Percentiles rank a stretch among this genome's conserved stretches.
These are phyloP conservation scores for Matsumyia berberina DNA, from an alignment of 2,888 invertebrate genomes.

Conservation along the genomic window DNA sequence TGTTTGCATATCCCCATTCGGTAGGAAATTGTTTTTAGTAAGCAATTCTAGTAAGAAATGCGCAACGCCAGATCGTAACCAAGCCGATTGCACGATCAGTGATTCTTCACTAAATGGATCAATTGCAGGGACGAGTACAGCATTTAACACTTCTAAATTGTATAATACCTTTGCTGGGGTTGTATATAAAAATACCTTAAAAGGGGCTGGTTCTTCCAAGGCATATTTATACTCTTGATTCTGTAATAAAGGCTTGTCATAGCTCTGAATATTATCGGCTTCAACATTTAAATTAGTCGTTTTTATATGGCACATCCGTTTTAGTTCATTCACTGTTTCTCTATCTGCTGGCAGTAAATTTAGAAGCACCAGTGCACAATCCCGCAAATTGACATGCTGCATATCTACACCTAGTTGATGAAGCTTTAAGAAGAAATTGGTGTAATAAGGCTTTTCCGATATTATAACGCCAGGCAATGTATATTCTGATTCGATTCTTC, in stretches of 20 bases:
- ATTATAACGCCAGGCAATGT: slow-evolving; percentile 96
- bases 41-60: slow-evolving; percentile 91
- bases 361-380: slow-evolving; percentile 86
- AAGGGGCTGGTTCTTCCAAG: slow-evolving; percentile 50
- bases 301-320: slow-evolving; percentile 81
- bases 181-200: slow-evolving; percentile 44
- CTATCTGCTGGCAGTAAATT: slow-evolving; percentile 84
- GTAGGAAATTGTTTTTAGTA: slow-evolving; percentile 93
- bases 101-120: slow-evolving; percentile 90
- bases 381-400: slow-evolving; percentile 91
- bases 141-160: slow-evolving; percentile 92
- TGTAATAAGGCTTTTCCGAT: slow-evolving; percentile 91
- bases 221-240: slow-evolving; percentile 36
- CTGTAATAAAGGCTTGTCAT: slow-evolving; percentile 30
- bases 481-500: slow-evolving; percentile 93
- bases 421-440: slow-evolving; percentile 93
- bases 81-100: slow-evolving; percentile 86
- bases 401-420: slow-evolving; percentile 94
- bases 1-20: slow-evolving; percentile 90
- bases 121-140: slow-evolving; percentile 95
- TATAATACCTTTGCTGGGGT: slow-evolving; percentile 91
- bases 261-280: slow-evolving; percentile 35
- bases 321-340: slow-evolving; percentile 84
- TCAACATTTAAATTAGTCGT: slow-evolving; percentile 29
- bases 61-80: slow-evolving; percentile 86